phyloP scores from a whole-genome alignment of 2,797 vertebrate genomes.

The Leptatherina wallacei region DNA sequence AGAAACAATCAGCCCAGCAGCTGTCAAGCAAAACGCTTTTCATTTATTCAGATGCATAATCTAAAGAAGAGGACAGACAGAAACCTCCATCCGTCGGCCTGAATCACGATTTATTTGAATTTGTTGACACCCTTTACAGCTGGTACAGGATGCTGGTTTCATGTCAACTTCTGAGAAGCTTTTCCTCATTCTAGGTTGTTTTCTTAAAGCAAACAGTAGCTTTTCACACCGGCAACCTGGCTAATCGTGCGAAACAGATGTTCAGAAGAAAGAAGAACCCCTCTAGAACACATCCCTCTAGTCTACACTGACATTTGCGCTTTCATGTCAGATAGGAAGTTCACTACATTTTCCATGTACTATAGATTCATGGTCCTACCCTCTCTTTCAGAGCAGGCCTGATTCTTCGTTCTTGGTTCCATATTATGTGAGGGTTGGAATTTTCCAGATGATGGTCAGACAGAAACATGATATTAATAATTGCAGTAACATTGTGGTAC shows the following conservation, averaged over 20 bases:
- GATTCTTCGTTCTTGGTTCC: constrained; percentile 16
- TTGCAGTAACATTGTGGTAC: constrained; percentile 50
- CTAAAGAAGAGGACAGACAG: neutral
- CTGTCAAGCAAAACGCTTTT: neutral
- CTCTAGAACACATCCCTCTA: neutral
- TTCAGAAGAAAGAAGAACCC: constrained; percentile 26
- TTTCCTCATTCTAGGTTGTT: constrained; percentile 45
- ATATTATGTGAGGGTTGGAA: constrained; percentile 9
- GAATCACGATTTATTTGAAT: neutral
- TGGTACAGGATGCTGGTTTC: constrained; percentile 1
- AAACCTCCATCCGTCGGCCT: neutral
- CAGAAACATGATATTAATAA: constrained; percentile 56
- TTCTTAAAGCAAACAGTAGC: constrained; percentile 65
- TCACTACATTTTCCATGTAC: neutral
- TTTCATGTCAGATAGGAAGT: constrained; percentile 1
- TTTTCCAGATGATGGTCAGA: constrained; percentile 45
- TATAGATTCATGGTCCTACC: neutral
- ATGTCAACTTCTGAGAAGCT: neutral
- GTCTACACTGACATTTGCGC: neutral
- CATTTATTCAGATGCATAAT: neutral
- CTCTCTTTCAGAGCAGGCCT: neutral
- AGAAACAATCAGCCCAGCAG: too few relatives aligned
- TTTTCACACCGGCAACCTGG: constrained; percentile 58
- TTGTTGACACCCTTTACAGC: neutral
- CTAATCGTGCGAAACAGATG: constrained; percentile 63